Evolutionary conservation across 1,140 invertebrate species (phyloP).

Genomic region (Euura saliciscinereae): DNA sequence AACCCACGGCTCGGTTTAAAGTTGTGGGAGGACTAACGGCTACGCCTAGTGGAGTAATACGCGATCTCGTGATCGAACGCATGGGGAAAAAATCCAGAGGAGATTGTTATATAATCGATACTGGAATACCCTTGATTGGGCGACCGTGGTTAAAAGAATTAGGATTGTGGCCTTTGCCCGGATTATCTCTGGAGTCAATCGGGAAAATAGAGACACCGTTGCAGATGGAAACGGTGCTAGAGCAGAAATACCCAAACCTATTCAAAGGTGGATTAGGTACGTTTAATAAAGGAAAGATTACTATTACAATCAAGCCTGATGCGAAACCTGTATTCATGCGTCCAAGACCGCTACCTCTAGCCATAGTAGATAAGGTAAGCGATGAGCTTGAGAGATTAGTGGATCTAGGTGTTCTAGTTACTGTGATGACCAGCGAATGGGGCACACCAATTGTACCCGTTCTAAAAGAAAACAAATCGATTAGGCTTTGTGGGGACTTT

Average conservation of each 20-base stretch:
- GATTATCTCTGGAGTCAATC: constrained; percentile 9
- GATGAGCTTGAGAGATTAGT: constrained; percentile 12
- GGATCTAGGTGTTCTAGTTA: neutral
- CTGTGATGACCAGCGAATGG: constrained; percentile 19
- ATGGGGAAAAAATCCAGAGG: constrained; percentile 1
- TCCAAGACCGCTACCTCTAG: constrained; percentile 14
- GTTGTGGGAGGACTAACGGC: neutral
- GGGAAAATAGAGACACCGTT: neutral
- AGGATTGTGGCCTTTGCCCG: constrained; percentile 3
- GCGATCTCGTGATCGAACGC: constrained; percentile 11
- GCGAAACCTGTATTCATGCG: constrained; percentile 10
- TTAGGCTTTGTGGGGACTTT: constrained; percentile 38
- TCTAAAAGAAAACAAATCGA: constrained; percentile 31
- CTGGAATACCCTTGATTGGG: constrained; percentile 9
- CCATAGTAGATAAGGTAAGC: constrained; percentile 13
- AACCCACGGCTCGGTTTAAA: neutral
- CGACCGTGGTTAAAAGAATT: constrained; percentile 14
- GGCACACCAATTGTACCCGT: constrained; percentile 46
- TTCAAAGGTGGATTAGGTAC: constrained; percentile 12
- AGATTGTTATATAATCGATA: constrained; percentile 11
- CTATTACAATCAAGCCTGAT: neutral
- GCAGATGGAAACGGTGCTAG: constrained; percentile 8
- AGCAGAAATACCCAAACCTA: constrained; percentile 1
- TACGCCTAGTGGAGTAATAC: constrained; percentile 9
- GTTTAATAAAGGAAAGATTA: constrained; percentile 15